Evolutionary conservation across 2,888 invertebrate species (phyloP), one percentile per base, ranked within the genome.

Genomic region (Drosophila atripex): DNA sequence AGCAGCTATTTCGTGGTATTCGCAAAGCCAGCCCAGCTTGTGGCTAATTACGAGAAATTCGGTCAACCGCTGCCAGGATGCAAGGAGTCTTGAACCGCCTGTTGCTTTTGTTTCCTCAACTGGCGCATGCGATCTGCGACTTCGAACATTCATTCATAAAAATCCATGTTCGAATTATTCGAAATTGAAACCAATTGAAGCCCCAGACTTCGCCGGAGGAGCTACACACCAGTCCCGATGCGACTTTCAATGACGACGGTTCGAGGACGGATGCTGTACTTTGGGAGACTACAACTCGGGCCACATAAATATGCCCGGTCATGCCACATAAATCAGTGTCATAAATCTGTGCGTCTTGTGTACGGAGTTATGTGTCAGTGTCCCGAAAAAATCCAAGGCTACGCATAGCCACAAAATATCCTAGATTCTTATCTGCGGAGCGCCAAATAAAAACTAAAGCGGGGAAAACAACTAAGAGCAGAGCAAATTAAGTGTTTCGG

Each of bases 291-390:
- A 47, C 23, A 51, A 23, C 41, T 49, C 14, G 16, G 54, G 14
- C 47, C 41, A 18, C 30, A 69, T 53, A 58, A 65, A 71, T 56
- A 60, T 64, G 61, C 21, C 9, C 41, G 49, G 50, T 66, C 63
- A 47, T 61, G 64, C 47, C 64, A 35, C 63, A 65, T 80, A 80
- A 80, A 80, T 80, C 80, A 74, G 74, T 76, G 79, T 85, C 86
- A 82, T 82, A 82, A 82, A 85, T 85, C 71, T 79, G 79, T 72
- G 64, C 72, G 75, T 65, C 50, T 70, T 54, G 75, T 76, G 41
- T 74, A 77, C 63, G 57, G 70, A 80, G 79, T 74, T 73, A 77
- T 78, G 86, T 79, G 82, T 58, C 71, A 74, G 72, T 66, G 73
- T 46, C 23, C 45, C 30, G 35, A 66, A 70, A 70, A 65, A 74